A percentile compares a stretch with the other conserved stretches of the same genome.
These are phyloP conservation scores for Propithecus coquereli DNA, from an alignment of 2,113 vertebrate genomes.

Conservation along the genomic window DNA sequence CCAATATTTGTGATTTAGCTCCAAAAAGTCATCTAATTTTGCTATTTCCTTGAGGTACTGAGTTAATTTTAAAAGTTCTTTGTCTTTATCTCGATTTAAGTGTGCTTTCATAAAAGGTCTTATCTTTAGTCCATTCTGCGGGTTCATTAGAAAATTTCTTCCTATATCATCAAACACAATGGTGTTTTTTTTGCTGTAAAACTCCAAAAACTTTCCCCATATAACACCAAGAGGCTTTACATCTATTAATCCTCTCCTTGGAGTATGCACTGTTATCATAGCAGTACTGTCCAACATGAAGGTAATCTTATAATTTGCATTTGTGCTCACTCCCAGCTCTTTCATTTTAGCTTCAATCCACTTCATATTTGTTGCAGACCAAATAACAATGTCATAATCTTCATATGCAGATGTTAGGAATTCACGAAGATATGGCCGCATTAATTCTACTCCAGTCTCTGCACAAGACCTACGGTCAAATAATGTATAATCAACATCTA, in stretches of 20 bases:
- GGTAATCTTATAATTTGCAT: slow-evolving; percentile 97
- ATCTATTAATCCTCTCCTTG: slow-evolving; percentile 96
- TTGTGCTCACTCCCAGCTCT: slow-evolving; percentile 96
- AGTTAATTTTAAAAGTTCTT: slow-evolving; percentile 96
- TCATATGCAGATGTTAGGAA: slow-evolving; percentile 98
- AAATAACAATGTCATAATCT: slow-evolving; percentile 99
- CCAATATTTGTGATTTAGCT: slow-evolving; percentile 99
- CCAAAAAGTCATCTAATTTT: slow-evolving; percentile 94
- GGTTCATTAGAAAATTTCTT: slow-evolving; percentile 99
- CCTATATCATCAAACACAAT: slow-evolving; percentile 99
- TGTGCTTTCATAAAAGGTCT: slow-evolving; percentile 97
- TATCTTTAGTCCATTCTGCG: slow-evolving; percentile 98
- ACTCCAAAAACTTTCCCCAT: slow-evolving; percentile 97
- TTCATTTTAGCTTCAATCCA: slow-evolving; percentile 99
- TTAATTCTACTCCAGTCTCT: slow-evolving; percentile 96
- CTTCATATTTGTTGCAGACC: slow-evolving; percentile 99
- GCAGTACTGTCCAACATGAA: slow-evolving; percentile 99
- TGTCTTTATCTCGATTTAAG: slow-evolving; percentile 97
- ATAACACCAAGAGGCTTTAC: slow-evolving; percentile 98
- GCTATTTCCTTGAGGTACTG: slow-evolving; percentile 99
- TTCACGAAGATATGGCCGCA: slow-evolving; percentile 98
- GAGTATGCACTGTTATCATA: slow-evolving; percentile 99
- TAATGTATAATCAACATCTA: slow-evolving; percentile 98
- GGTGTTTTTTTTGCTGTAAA: slow-evolving; percentile 98
- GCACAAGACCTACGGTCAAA: slow-evolving; percentile 99